These are phyloP conservation scores for Oligia strigilis DNA, from an alignment of 2,888 invertebrate genomes.

Conservation along the genomic window DNA sequence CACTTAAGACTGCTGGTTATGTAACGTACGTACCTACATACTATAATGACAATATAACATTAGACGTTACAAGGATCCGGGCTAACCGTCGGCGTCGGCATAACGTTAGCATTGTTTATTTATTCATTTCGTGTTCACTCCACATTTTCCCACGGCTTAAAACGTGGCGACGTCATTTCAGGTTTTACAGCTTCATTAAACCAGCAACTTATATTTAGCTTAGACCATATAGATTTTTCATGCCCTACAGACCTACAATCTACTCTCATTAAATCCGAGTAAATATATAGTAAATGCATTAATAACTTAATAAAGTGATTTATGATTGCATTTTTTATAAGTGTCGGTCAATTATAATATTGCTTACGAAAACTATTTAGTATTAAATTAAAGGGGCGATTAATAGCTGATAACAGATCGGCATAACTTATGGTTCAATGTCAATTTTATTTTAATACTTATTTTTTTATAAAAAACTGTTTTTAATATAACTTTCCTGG, in stretches of 20 bases:
- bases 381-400: slow-evolving; percentile 34
- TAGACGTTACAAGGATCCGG: slow-evolving; percentile 86
- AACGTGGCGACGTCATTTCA: slow-evolving; percentile 49
- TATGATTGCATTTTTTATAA: slow-evolving; percentile 10
- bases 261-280: not conserved
- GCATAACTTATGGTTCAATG: slow-evolving; percentile 11
- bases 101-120: slow-evolving; percentile 50
- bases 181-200: slow-evolving; percentile 40
- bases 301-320: not conserved
- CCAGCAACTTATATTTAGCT: not conserved
- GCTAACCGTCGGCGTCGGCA: slow-evolving; percentile 80
- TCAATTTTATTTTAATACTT: not conserved
- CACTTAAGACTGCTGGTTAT: slow-evolving; percentile 75
- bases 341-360: not conserved
- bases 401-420: slow-evolving; percentile 23
- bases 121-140: slow-evolving; percentile 48
- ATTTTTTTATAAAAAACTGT: not conserved
- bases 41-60: slow-evolving; percentile 71
- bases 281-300: not conserved
- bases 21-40: slow-evolving; percentile 12
- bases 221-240: slow-evolving; percentile 9
- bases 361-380: slow-evolving; percentile 7
- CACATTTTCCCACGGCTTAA: slow-evolving; percentile 65
- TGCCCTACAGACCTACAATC: not conserved
- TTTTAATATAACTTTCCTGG: not conserved